Evolutionary conservation across 2,113 vertebrate species (phyloP).

Genomic region (Ahaetulla prasina): DNA sequence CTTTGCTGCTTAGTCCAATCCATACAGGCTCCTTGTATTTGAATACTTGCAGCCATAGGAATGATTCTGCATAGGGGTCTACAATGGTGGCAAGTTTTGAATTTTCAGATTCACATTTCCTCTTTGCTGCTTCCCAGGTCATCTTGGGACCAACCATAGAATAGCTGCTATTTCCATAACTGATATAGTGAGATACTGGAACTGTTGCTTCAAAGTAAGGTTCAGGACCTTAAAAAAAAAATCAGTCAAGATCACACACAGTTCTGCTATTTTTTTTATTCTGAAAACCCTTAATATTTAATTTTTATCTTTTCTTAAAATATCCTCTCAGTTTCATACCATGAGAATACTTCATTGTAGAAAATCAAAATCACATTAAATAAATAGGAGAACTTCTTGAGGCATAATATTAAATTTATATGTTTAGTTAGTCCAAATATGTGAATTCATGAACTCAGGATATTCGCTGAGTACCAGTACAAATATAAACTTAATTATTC

Average conservation of each 20-base stretch:
- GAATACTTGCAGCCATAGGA: conserved; percentile 64
- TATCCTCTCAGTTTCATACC: neutral
- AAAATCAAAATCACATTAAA: neutral
- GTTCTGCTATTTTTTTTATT: neutral
- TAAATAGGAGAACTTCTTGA: neutral
- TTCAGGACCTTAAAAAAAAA: conserved; percentile 41
- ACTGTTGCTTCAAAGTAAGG: conserved; percentile 52
- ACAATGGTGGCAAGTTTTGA: conserved; percentile 79
- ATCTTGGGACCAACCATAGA: conserved; percentile 74
- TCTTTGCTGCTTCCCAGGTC: conserved; percentile 83
- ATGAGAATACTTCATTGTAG: neutral
- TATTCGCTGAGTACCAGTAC: neutral
- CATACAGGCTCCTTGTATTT: conserved; percentile 73
- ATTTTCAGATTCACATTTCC: conserved; percentile 78
- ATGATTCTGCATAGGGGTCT: conserved; percentile 69
- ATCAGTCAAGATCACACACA: neutral
- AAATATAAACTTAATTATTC: neutral
- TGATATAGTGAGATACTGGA: conserved; percentile 56
- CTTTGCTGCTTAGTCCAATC: conserved; percentile 83
- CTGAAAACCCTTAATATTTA: neutral
- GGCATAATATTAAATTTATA: neutral
- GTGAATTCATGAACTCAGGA: neutral
- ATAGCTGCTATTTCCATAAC: conserved; percentile 74
- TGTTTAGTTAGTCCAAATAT: neutral
- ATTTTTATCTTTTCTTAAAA: neutral